phyloP scores from a whole-genome alignment of 1,140 invertebrate genomes.

The Philotrypesis tridentata region DNA sequence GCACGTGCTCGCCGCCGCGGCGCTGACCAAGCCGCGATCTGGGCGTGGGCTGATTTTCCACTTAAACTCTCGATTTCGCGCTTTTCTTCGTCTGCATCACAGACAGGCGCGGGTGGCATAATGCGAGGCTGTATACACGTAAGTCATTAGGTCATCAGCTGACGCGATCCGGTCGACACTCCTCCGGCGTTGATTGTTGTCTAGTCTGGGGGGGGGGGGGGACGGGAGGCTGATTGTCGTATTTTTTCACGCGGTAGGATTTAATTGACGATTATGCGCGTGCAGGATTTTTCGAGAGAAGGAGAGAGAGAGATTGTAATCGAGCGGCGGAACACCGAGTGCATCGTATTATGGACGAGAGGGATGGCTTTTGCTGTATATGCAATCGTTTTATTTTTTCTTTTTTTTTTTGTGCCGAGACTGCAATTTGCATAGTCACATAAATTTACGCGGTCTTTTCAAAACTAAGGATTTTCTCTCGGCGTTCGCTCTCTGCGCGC shows the following conservation, averaged over 20 bases:
- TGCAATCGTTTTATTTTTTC: too few relatives aligned
- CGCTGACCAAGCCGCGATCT: not conserved
- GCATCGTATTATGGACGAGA: too few relatives aligned
- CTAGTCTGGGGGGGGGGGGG: too few relatives aligned
- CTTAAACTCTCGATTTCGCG: constrained; percentile 5
- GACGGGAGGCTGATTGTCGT: too few relatives aligned
- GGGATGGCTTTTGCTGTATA: too few relatives aligned
- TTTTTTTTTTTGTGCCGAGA: too few relatives aligned
- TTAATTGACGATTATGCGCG: not conserved
- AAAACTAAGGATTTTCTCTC: not conserved
- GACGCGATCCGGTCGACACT: not conserved
- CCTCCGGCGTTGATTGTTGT: not conserved
- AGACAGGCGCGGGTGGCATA: too few relatives aligned
- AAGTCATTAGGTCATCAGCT: not conserved
- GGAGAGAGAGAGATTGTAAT: too few relatives aligned
- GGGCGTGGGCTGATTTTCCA: not conserved
- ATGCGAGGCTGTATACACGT: too few relatives aligned
- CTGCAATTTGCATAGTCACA: not conserved
- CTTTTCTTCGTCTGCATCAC: not conserved
- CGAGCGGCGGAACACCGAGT: too few relatives aligned
- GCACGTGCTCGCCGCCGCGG: not conserved
- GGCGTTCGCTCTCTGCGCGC: not conserved
- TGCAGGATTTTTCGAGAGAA: too few relatives aligned
- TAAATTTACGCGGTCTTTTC: not conserved
- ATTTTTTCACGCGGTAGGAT: not conserved